Base-by-base conservation (phyloP, 2,888 invertebrate genomes). In the Alsophila aescularia region DNA sequence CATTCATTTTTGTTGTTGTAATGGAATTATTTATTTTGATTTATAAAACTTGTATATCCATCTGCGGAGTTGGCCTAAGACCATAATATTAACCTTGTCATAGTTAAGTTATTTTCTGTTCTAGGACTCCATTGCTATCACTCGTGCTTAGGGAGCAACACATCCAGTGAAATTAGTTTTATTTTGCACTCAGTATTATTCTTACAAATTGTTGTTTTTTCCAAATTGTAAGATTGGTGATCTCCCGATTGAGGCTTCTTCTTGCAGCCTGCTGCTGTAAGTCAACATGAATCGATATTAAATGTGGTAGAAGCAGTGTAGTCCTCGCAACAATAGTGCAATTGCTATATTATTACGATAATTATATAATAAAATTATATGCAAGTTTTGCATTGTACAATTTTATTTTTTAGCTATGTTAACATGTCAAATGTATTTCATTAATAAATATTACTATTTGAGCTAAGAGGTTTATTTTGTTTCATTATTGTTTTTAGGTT, bases 251-350 rank as follows among this genome's bases (percentile, higher is more conserved):
- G 87, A 89, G 88, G 87, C 87, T 87, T 80, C 41, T 53, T 37
- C 77, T 77, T 70, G 73, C 72, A 77, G 68, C 76, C 72, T 78
- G 74, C 69, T 79, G 50, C 47, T 49, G 48, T 39, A 79, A 79
- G 83, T 82, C 77, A 67, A 74, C 77, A 79, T 80, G 71, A 78
- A 81, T 79, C 82, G 73, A 79, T 79, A 73, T 81, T 74, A 80
- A 75, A 78, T 76, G 79, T 79, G 79, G 77, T 86, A 87, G 86
- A 79, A 81, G 85, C 87, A 85, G 85, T 85, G 83, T 90, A 90
- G 87, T 87, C 90, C 90, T 89, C 87, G 87, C 89, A 89, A 87
- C 85, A 87, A 88, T 88, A 90, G 90, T 90, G 90, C 90, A 91
- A 91, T 90, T 84, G 85, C 87, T 85, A 75, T 78, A 75, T 69